Evolutionary conservation across 2,113 vertebrate genomes (phyloP), one percentile per base, ranked within the genome.

Genomic region (Podarcis raffonei): DNA sequence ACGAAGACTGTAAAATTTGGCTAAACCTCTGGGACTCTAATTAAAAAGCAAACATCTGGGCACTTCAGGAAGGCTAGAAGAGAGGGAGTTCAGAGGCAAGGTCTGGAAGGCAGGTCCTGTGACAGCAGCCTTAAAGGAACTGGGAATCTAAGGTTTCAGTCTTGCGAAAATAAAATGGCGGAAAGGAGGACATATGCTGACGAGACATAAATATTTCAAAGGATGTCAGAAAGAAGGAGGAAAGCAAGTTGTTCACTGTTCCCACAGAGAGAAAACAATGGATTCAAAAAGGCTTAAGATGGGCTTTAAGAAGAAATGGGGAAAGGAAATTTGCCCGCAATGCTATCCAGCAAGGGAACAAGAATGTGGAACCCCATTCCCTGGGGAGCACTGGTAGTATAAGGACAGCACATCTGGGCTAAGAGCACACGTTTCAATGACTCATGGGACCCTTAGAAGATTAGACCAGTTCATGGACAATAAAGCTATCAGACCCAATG

Each of bases 161-260:
- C 8, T 78, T 78, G 4, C 20, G 20, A 82, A 83, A 75, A 65
- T 88, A n/a, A 71, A 88, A 48, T 18, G 72, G 7, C 6, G 23
- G 72, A 66, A 76, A 86, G 37, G 68, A 77, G 30, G 57, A n/a
- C 30, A 16, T 48, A 78, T 48, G 25, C 69, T 82, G 87, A 32
- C 71, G 66, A 83, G 35, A 76, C 16, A 42, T 83, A 48, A 48
- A 83, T 83, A 83, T 88, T 88, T 83, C 68, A 83, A 65, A 53
- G 12, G 13, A 83, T 88, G 87, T 32, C 80, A 88, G 53, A 75
- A 83, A 82, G 3, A 82, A 42, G n/a, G 82, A 83, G 32, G 13
- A 35, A 48, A 76, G 48, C 42, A 87, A 72, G 68, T 79, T 80
- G 42, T 12, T 76, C 57, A 48, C 35, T n/a, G 25, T 86, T 78